These are phyloP conservation scores for Sebastes jordani DNA, from an alignment of 2,797 vertebrate species.

Conservation along the genomic window DNA sequence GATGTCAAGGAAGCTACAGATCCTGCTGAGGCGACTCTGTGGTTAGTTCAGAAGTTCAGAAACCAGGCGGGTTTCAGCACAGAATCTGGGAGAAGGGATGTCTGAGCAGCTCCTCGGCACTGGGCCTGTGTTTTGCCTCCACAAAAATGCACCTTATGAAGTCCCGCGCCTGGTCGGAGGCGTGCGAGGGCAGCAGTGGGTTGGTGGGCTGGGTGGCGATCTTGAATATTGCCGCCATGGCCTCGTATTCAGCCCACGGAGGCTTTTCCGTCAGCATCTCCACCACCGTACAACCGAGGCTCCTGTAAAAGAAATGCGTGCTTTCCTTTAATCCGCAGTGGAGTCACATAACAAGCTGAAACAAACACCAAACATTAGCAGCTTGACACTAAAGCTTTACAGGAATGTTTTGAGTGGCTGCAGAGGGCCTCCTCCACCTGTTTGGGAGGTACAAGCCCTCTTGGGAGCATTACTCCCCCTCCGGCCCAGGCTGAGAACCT, in stretches of 20 bases:
- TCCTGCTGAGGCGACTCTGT: slow-evolving; percentile 13
- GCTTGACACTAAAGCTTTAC: slow-evolving; percentile 4
- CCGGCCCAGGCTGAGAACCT: slow-evolving; percentile 32
- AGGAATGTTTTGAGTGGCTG: slow-evolving; percentile 67
- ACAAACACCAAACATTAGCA: slow-evolving; percentile 19
- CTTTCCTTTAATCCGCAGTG: background rate
- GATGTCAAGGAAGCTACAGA: slow-evolving; percentile 28
- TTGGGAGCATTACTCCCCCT: slow-evolving; percentile 18
- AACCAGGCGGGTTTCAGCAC: slow-evolving; percentile 82
- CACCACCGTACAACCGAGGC: slow-evolving; percentile 96
- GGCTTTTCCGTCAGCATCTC: slow-evolving; percentile 99
- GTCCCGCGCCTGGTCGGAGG: slow-evolving; percentile 92
- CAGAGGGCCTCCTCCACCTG: slow-evolving; percentile 45
- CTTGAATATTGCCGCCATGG: slow-evolving; percentile 99
- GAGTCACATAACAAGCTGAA: slow-evolving; percentile 16
- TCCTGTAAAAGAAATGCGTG: slow-evolving; percentile 78
- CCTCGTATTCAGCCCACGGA: slow-evolving; percentile 97
- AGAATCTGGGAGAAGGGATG: slow-evolving; percentile 95
- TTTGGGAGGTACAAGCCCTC: slow-evolving; percentile 12
- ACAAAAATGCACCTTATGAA: slow-evolving; percentile 95
- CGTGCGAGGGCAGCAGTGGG: slow-evolving; percentile 90
- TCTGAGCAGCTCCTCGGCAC: slow-evolving; percentile 95
- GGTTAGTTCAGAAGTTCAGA: slow-evolving; percentile 15
- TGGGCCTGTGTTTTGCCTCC: slow-evolving; percentile 95
- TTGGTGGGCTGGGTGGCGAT: slow-evolving; percentile 98